Base-by-base conservation (phyloP, 2,797 vertebrate genomes). In the Microctenopoma stevenorrisi region DNA sequence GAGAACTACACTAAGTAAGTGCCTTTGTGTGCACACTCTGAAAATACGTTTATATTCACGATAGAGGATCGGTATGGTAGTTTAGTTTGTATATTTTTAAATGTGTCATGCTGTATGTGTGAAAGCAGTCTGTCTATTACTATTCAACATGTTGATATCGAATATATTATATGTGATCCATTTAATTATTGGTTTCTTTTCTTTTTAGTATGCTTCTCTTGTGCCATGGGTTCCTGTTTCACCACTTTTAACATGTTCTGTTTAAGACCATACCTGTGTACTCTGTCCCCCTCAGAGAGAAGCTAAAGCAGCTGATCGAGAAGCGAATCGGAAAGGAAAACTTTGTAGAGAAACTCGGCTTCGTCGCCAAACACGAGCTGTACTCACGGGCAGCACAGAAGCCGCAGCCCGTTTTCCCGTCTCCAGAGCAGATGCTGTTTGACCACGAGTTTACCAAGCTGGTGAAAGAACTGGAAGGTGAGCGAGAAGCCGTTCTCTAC, bases 381-480 rank as follows among this genome's bases (percentile, higher is more conserved):
- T 99, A 99, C 89, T 99, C 98, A 0, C 94, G 96, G 67, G 98
- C 98, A 0, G 97, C 95, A 38, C 97, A 98, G 92, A 99, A 98
- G 89, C 98, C 98, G 0, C 97, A 99, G 86, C 98, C 98, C 0
- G 90, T 94, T 74, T 98, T 98, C 79, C 95, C 95, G 5, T 96
- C 94, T 76, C 96, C 97, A 3, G 98, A 99, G 57, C 96, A 96
- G 88, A 97, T 99, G 98, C 95, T 99, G 88, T 99, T 99, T 42
- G 98, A 99, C 91, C 98, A 99, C 10, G 98, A 99, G 82, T 99
- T 99, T 90, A 99, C 98, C 47, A 98, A 97, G 82, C 92, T 99
- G 42, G 96, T 99, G 8, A 99, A 99, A 88, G 98, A 99, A 57
- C 89, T 99, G 74, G 98, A 99, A 88, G 98, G 98, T 99, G 82